Base-by-base conservation (phyloP, 2,888 invertebrate species). In the Rhorus exstirpatorius region DNA sequence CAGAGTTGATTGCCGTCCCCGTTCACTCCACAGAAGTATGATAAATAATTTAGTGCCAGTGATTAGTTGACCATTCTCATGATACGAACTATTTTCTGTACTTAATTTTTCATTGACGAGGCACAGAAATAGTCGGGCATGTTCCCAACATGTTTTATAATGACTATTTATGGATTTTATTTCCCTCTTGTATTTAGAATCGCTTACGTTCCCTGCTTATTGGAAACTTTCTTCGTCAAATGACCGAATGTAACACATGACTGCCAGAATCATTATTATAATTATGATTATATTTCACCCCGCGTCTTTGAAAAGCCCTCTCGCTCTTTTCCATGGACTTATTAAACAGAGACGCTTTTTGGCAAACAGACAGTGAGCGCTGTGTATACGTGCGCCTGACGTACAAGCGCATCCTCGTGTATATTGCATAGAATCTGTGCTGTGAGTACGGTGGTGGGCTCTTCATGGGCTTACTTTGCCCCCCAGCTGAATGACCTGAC, bases 391-490 rank as follows among this genome's bases (percentile, higher is more conserved):
- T 17, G 38, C 7, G 41, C 31, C 72, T 44, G 51, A 38, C 35
- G 70, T 63, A 76, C 70, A 76, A 58, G 80, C 58, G 76, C 81
- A 79, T 83, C 84, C 53, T 51, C 61, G 74, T 70, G 81, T 68
- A 74, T 55, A 41, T 49, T 31, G 41, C 35, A 60, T 41, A 35
- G 55, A 67, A 44, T 61, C 3, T 58, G 63, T 26, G 68, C 35
- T 44, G 60, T 24, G 58, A 44, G 17, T 7, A 51, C 71, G 31
- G 60, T 46, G n/a, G 35, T 12, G 35, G 53, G 49, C 68, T 14
- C 58, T 38, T 24, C 55, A 49, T 26, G 60, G 60, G 44, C 44
- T 79, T 84, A 72, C 77, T 82, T 76, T 67, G 76, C 60, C 71
- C 61, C 44, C 68, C 46, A 14, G 41, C 38, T 24, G 58, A 51